Conservation (phyloP, 1,140 invertebrate species). For the Araneus ventricosus region DNA sequence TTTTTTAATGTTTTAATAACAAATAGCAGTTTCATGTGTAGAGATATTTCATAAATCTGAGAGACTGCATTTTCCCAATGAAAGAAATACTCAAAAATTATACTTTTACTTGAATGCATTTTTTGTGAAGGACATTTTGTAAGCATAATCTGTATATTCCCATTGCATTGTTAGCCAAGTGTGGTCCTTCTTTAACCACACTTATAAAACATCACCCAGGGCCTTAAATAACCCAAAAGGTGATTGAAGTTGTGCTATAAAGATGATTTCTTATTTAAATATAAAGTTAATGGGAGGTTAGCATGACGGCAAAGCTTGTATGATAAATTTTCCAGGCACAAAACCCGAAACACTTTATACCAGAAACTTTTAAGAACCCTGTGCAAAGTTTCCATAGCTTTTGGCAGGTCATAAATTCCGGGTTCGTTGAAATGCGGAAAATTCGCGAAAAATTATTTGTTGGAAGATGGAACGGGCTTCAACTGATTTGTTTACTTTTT, state of each 20-base stretch:
- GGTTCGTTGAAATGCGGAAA: slow-evolving; percentile 38
- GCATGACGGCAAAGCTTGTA: neutral
- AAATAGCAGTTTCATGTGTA: too few relatives aligned
- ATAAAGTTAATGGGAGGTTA: slow-evolving; percentile 42
- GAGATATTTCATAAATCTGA: too few relatives aligned
- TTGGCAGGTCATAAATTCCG: slow-evolving; percentile 40
- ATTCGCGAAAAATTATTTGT: slow-evolving; percentile 21
- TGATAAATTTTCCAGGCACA: slow-evolving; percentile 14
- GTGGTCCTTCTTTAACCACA: neutral
- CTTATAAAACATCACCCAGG: neutral
- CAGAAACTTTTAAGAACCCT: slow-evolving; percentile 16
- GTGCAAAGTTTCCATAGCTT: neutral
- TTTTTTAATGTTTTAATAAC: too few relatives aligned
- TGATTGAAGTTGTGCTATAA: neutral
- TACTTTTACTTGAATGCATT: too few relatives aligned
- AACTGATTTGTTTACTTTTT: slow-evolving; percentile 24
- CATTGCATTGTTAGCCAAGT: neutral
- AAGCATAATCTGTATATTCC: too few relatives aligned
- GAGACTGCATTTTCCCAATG: too few relatives aligned
- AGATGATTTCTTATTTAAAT: slow-evolving; percentile 33
- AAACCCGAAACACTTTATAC: neutral
- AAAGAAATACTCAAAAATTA: too few relatives aligned
- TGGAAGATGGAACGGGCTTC: neutral
- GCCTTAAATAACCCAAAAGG: neutral
- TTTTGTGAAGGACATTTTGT: too few relatives aligned